Evolutionary conservation across 2,113 vertebrate genomes (phyloP), one percentile per base, ranked within the genome.

Genomic region (Columbina picui): DNA sequence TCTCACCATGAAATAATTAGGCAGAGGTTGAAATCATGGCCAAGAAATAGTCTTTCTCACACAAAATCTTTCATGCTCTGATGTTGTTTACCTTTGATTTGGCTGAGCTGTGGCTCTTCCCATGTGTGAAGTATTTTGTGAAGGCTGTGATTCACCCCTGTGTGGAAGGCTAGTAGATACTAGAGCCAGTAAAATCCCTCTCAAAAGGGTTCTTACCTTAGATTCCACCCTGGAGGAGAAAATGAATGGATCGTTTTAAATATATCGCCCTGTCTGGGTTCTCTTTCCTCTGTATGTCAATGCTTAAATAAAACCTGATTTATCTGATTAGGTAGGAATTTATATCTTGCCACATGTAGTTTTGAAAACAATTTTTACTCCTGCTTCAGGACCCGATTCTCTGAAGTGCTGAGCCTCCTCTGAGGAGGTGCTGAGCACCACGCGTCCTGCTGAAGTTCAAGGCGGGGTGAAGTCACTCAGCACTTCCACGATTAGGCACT

Each of bases 301-400:
- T 77, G 83, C 53, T 87, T 95, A 94, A 73, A 50, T 92, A 87
- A 88, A 97, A 96, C 71, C 83, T 82, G 93, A 80, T 96, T 97
- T 97, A 96, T 96, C 87, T 97, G 90, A 94, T 95, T 95, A 96
- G 93, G 69, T 53, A 87, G 70, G 77, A 87, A 82, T 57, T 94
- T 95, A 78, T 91, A 30, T 84, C 95, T 91, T 93, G 95, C 79
- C 95, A 94, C 7, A 30, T 18, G 14, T 80, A 82, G 81, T 94
- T 74, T 87, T 81, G 88, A 69, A 91, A 92, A 73, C 0, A 4
- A 95, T 96, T 96, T 97, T 96, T 96, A 81, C 94, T 94, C 67
- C 88, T 84, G 47, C 84, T 92, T 97, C 38, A 22, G 68, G 83
- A 71, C 68, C 47, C 0, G 1, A 81, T 90, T 90, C 76, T 93